A percentile compares a stretch with the other conserved stretches of the same genome.
phyloP scores from a whole-genome alignment of 2,888 invertebrate genomes.

The Cabera pusaria region DNA sequence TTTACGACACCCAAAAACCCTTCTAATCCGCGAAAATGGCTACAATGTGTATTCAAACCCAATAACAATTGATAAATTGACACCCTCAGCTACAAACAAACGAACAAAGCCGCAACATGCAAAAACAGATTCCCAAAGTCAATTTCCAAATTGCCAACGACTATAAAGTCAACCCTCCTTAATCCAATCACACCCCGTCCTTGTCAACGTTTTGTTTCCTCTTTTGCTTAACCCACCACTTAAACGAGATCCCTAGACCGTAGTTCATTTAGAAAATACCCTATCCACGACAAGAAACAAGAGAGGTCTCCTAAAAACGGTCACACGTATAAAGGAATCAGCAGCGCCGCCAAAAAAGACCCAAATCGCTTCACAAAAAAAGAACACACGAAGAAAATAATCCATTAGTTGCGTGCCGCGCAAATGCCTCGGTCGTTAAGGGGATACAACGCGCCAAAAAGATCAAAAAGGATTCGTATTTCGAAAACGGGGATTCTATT shows the following conservation, averaged over 20 bases:
- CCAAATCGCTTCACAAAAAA: constrained; percentile 68
- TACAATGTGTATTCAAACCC: constrained; percentile 46
- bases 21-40: constrained; percentile 53
- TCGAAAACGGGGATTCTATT: constrained; percentile 70
- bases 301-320: constrained; percentile 50
- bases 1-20: constrained; percentile 12
- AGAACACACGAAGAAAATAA: constrained; percentile 79
- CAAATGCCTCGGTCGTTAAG: constrained; percentile 71
- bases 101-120: constrained; percentile 56
- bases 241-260: constrained; percentile 43
- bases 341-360: constrained; percentile 44
- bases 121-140: constrained; percentile 78
- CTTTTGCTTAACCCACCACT: constrained; percentile 57
- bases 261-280: constrained; percentile 22
- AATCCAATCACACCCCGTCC: constrained; percentile 79
- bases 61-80: constrained; percentile 62
- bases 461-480: constrained; percentile 75
- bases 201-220: constrained; percentile 81
- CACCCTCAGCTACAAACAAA: constrained; percentile 62
- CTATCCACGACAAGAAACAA: constrained; percentile 25
- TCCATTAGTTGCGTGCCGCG: constrained; percentile 80
- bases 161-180: constrained; percentile 80
- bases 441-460: constrained; percentile 67
- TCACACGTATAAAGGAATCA: constrained; percentile 49
- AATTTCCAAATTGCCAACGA: constrained; percentile 79